Evolutionary conservation across 2,113 vertebrate genomes (phyloP).

Genomic region (Argyrosomus japonicus): DNA sequence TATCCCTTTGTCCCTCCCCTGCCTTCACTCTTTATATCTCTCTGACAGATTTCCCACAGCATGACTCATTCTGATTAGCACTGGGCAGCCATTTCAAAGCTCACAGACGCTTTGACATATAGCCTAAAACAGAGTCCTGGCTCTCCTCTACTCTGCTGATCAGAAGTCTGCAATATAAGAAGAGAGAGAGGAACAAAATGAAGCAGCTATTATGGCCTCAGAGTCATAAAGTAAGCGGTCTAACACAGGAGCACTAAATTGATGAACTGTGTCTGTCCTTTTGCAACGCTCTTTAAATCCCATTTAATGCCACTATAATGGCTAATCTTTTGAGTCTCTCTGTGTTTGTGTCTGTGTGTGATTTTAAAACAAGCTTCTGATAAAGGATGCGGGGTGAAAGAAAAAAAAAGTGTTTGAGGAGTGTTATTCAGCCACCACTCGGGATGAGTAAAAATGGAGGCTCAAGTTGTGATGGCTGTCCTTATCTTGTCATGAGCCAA

Average conservation of each 20-base stretch:
- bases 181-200: neutral
- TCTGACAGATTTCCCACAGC: constrained; percentile 60
- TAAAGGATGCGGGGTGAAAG: constrained; percentile 1
- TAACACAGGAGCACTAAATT: constrained; percentile 53
- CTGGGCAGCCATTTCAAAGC: constrained; percentile 66
- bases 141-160: constrained; percentile 13
- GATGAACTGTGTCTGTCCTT: constrained; percentile 70
- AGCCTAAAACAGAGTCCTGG: neutral
- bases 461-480: constrained; percentile 69
- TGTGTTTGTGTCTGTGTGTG: constrained; percentile 25
- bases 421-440: constrained; percentile 41
- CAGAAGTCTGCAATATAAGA: neutral
- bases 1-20: constrained; percentile 6
- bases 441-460: constrained; percentile 60
- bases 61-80: constrained; percentile 67
- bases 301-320: constrained; percentile 58
- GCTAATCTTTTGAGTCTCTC: constrained; percentile 55
- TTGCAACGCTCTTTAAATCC: constrained; percentile 66
- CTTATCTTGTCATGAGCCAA: constrained; percentile 78
- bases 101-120: constrained; percentile 34
- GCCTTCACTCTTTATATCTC: constrained; percentile 44
- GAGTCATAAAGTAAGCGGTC: constrained; percentile 44
- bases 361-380: constrained; percentile 47
- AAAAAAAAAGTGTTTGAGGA: constrained; percentile 24
- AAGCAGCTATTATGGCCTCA: constrained; percentile 28